phyloP scores from a whole-genome alignment of 2,113 vertebrate species.

The Siniperca knerii region DNA sequence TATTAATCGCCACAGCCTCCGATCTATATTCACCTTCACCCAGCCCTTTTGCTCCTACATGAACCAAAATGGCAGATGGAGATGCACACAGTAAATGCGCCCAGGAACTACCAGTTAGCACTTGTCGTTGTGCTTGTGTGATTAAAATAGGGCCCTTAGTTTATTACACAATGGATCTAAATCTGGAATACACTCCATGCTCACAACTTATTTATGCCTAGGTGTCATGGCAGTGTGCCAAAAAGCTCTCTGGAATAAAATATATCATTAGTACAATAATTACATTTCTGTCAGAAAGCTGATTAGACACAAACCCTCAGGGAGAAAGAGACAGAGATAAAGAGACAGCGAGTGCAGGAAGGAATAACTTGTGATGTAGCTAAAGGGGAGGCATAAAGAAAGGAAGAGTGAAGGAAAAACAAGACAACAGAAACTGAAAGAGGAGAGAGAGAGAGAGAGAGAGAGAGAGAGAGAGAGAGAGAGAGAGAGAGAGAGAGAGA shows the following conservation, averaged over 20 bases:
- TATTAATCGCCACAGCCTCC: background rate
- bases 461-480: conserved; percentile 8
- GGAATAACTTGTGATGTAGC: conserved; percentile 14
- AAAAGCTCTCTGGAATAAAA: conserved; percentile 47
- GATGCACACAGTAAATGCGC: background rate
- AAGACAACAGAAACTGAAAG: conserved; percentile 36
- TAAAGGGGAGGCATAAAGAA: conserved; percentile 25
- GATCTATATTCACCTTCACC: background rate
- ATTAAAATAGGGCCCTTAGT: background rate
- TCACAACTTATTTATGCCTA: conserved; percentile 9
- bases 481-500: background rate
- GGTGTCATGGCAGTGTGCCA: conserved; percentile 23
- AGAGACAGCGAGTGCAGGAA: conserved; percentile 29
- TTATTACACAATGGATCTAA: background rate
- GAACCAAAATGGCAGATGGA: background rate
- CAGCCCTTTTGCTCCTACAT: background rate
- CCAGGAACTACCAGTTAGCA: background rate
- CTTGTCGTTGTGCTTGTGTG: background rate
- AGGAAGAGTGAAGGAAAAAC: conserved; percentile 30
- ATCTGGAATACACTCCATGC: background rate
- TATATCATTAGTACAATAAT: conserved; percentile 58
- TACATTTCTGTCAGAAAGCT: conserved; percentile 56
- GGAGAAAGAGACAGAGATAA: conserved; percentile 37
- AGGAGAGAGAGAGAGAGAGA: conserved; percentile 19
- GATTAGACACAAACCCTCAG: conserved; percentile 59